Percentiles rank a stretch among this genome's conserved stretches.
These are phyloP conservation scores for Xestobium rufovillosum DNA, from an alignment of 2,888 invertebrate genomes.

Conservation along the genomic window DNA sequence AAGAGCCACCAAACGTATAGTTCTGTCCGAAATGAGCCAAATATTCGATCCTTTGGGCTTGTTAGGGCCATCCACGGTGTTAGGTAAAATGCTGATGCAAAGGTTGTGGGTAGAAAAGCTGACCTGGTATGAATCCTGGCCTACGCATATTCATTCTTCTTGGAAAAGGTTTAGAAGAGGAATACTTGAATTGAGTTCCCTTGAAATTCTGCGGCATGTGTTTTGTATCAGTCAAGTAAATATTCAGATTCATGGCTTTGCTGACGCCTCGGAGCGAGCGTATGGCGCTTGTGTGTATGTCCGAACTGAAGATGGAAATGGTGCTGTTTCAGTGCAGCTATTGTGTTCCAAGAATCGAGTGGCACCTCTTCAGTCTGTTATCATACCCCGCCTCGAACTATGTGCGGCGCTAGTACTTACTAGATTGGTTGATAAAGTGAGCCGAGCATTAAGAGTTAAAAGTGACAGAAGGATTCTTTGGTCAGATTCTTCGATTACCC, in stretches of 20 bases:
- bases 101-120: no score
- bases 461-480: no score
- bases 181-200: conserved; percentile 6
- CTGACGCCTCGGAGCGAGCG: conserved; percentile 8
- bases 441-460: no score
- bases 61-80: no score
- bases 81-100: no score
- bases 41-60: conserved; percentile 10
- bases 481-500: no score
- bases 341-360: conserved; percentile 9
- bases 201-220: conserved; percentile 5
- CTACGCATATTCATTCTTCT: no score
- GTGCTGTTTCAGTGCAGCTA: neutral
- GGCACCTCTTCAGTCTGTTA: conserved; percentile 8
- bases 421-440: no score
- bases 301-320: neutral
- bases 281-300: conserved; percentile 11
- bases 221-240: neutral
- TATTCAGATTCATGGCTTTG: conserved; percentile 10
- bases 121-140: no score
- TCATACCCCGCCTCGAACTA: conserved; percentile 10
- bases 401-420: no score
- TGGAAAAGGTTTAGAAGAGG: no score
- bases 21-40: conserved; percentile 5
- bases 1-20: neutral